phyloP scores from a whole-genome alignment of 1,140 invertebrate species.

The Drosophila nigromelanica region DNA sequence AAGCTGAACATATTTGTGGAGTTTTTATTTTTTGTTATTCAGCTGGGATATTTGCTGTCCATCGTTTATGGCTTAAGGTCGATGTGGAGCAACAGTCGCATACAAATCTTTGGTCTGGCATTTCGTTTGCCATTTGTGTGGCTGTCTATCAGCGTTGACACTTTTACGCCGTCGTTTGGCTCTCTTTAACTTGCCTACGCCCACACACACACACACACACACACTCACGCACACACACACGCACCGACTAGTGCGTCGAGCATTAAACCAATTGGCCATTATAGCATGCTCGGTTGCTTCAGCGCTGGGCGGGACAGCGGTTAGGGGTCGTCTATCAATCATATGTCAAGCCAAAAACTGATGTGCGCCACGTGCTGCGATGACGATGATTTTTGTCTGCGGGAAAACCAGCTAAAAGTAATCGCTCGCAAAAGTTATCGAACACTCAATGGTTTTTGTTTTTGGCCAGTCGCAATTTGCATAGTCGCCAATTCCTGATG shows the following conservation, averaged over 20 bases:
- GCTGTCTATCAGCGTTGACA: constrained; percentile 46
- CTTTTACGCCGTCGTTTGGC: constrained; percentile 19
- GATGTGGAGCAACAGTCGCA: constrained; percentile 9
- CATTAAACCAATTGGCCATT: constrained; percentile 49
- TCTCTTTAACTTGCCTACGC: too few relatives aligned
- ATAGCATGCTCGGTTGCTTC: constrained; percentile 29
- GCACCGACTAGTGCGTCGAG: not conserved
- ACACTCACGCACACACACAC: not conserved
- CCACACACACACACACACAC: too few relatives aligned
- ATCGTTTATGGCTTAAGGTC: constrained; percentile 1
- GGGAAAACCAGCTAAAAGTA: not conserved
- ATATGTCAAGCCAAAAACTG: constrained; percentile 29
- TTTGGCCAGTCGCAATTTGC: constrained; percentile 23
- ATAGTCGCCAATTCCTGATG: constrained; percentile 13
- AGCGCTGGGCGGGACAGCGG: not conserved
- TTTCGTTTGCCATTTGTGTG: constrained; percentile 42
- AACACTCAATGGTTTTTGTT: not conserved
- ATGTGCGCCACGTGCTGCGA: constrained; percentile 19
- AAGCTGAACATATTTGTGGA: not conserved
- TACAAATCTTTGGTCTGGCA: constrained; percentile 40
- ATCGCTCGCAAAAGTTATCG: constrained; percentile 9
- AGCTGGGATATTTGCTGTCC: too few relatives aligned
- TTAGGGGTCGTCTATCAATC: constrained; percentile 43
- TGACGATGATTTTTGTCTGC: constrained; percentile 1
- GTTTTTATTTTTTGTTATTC: too few relatives aligned